phyloP scores from a whole-genome alignment of 1,140 invertebrate species.

The Zaprionus inermis region DNA sequence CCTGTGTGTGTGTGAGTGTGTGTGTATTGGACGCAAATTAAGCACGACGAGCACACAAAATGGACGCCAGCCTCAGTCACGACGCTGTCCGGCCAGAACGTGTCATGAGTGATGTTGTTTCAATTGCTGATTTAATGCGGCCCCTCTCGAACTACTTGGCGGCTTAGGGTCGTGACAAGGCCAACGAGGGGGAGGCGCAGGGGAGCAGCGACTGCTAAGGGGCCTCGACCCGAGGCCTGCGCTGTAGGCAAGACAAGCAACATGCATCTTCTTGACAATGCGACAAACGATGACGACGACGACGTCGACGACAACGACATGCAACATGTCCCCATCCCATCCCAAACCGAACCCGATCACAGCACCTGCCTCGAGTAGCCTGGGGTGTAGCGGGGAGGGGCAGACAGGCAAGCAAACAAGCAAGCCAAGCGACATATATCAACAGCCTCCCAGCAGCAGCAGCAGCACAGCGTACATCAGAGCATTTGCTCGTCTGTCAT shows the following conservation, averaged over 20 bases:
- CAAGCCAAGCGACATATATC: slow-evolving; percentile 77
- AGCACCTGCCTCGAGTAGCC: neutral
- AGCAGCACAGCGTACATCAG: slow-evolving; percentile 63
- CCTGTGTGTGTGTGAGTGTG: slow-evolving; percentile 26
- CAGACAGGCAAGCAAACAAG: slow-evolving; percentile 67
- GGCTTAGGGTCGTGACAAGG: slow-evolving; percentile 7
- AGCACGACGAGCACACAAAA: slow-evolving; percentile 76
- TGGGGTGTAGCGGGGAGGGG: neutral
- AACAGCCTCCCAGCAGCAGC: slow-evolving; percentile 55
- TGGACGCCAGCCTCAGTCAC: slow-evolving; percentile 41
- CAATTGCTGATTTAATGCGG: slow-evolving; percentile 82
- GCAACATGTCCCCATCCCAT: slow-evolving; percentile 50
- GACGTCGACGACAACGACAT: slow-evolving; percentile 71
- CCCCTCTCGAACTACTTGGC: slow-evolving; percentile 48
- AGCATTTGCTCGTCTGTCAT: slow-evolving; percentile 80
- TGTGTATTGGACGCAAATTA: slow-evolving; percentile 70
- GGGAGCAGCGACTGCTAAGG: neutral
- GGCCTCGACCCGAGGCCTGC: slow-evolving; percentile 5
- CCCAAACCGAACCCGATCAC: slow-evolving; percentile 17
- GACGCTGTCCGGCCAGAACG: slow-evolving; percentile 61
- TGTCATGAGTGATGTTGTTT: slow-evolving; percentile 83
- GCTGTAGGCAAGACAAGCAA: slow-evolving; percentile 78
- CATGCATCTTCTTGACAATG: slow-evolving; percentile 82
- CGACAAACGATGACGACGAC: slow-evolving; percentile 79
- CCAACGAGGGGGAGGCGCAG: neutral